These are phyloP conservation scores for Trachurus trachurus DNA, from an alignment of 2,797 vertebrate genomes.

Conservation along the genomic window DNA sequence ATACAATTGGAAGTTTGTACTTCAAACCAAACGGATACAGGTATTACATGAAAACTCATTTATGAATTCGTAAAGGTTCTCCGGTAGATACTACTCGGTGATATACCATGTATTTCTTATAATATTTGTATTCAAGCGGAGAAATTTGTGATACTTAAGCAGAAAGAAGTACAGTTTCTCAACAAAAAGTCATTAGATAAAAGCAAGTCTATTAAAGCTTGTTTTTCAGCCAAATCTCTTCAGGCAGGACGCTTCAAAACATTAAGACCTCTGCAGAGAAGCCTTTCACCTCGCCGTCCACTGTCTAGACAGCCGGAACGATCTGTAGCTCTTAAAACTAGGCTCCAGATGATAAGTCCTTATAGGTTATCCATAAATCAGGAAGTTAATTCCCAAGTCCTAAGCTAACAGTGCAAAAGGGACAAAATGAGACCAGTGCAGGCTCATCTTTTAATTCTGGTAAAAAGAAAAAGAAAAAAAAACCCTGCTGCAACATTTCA, in stretches of 20 bases:
- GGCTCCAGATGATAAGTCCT: constrained; percentile 62
- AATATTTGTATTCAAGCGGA: background rate
- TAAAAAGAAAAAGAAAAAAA: constrained; percentile 18
- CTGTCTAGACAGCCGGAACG: constrained; percentile 63
- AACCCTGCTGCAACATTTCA: constrained; percentile 36
- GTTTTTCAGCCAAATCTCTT: constrained; percentile 55
- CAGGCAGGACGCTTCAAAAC: constrained; percentile 43
- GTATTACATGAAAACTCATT: background rate
- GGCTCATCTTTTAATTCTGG: constrained; percentile 49
- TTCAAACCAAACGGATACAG: background rate
- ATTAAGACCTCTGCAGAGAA: constrained; percentile 47
- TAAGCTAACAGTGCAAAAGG: constrained; percentile 50
- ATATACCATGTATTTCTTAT: background rate
- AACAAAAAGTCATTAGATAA: constrained; percentile 49
- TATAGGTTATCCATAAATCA: constrained; percentile 67
- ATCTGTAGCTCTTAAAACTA: constrained; percentile 63
- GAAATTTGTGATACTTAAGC: constrained; percentile 16
- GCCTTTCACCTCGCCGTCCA: constrained; percentile 25
- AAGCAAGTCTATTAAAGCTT: constrained; percentile 57
- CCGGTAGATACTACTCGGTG: background rate
- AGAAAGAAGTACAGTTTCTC: constrained; percentile 14
- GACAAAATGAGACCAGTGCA: constrained; percentile 42
- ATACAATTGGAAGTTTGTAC: background rate
- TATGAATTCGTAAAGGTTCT: constrained; percentile 1
- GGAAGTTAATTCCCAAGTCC: constrained; percentile 59